Base-by-base conservation (phyloP, 2,113 vertebrate genomes). In the Cepphus grylle region DNA sequence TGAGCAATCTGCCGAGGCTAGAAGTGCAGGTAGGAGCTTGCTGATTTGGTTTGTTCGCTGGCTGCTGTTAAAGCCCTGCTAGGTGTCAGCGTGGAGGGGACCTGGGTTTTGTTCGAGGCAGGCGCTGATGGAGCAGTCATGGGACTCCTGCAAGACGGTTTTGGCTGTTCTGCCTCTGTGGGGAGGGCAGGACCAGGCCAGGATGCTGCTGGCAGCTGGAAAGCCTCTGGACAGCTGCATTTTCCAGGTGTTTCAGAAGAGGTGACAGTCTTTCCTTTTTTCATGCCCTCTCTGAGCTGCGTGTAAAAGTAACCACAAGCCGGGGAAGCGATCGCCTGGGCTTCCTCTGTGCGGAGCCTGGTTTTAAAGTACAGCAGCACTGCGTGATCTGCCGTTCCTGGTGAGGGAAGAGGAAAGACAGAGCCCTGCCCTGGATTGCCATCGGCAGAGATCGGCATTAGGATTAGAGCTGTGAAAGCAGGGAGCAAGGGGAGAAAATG, bases 1-100 rank as follows among this genome's bases (percentile, higher is more conserved):
- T 10, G 61, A 56, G 79, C 14, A 4, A 66, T 27, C 66, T 49
- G 81, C 78, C 2, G 6, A 27, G 72, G 61, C 69, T 9, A 13
- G 70, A 25, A 34, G 0, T 6, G 2, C 93, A 94, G 97, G 95
- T 96, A 91, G 89, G 96, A 80, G 84, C 94, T 70, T 43, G 82
- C 82, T 52, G 52, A 4, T 0, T 22, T 17, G 26, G 16, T 7
- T 21, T 42, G 12, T 12, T 16, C 12, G 6, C 23, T 26, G n/a
- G 47, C 52, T 79, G 77, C 4, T 34, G 49, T 32, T 85, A 25
- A 55, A 66, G 4, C 71, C 59, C 80, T 38, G 63, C 18, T 1
- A 2, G 4, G 73, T 7, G 56, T 20, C 8, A 17, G 49, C 13
- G 4, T 43, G 7, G 1, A 53, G 49, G 32, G 55, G 36, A 47